A percentile compares a stretch with the other conserved stretches of the same genome.
Evolutionary conservation across 1,140 invertebrate species (phyloP).

Genomic region (Drosophila ercepeae): DNA sequence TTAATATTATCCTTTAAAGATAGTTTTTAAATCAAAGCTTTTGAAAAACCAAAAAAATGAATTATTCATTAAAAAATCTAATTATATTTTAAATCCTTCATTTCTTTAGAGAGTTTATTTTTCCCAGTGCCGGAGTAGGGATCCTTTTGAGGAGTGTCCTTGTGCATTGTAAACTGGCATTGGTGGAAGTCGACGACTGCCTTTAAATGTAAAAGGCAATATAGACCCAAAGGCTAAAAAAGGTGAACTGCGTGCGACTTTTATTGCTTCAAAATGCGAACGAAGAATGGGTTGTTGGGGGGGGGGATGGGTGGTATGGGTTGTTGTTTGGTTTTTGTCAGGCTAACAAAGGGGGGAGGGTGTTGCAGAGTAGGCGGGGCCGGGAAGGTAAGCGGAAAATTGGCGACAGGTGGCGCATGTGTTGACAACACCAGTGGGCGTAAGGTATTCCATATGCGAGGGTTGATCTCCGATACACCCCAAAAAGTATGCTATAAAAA

Average conservation of each 20-base stretch:
- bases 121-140: not conserved
- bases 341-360: not conserved
- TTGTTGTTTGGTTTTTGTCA: conserved; percentile 1
- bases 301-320: not conserved
- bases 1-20: not conserved
- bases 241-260: conserved; percentile 74
- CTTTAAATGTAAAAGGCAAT: conserved; percentile 54
- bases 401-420: conserved; percentile 71
- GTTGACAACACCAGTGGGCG: conserved; percentile 54
- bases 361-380: not conserved
- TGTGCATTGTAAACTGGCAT: conserved; percentile 50
- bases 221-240: conserved; percentile 32
- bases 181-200: conserved; percentile 5
- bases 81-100: too few species aligned
- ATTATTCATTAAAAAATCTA: too few species aligned
- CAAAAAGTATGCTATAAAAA: conserved; percentile 37
- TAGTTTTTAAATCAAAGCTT: not conserved
- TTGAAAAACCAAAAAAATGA: not conserved
- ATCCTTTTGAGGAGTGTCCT: conserved; percentile 28
- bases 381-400: conserved; percentile 40
- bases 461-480: conserved; percentile 38
- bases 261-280: conserved; percentile 48
- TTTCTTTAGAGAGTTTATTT: not conserved
- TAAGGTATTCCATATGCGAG: conserved; percentile 35
- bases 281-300: not conserved